phyloP scores from a whole-genome alignment of 2,888 invertebrate genomes.

The Cremastinae sp. region DNA sequence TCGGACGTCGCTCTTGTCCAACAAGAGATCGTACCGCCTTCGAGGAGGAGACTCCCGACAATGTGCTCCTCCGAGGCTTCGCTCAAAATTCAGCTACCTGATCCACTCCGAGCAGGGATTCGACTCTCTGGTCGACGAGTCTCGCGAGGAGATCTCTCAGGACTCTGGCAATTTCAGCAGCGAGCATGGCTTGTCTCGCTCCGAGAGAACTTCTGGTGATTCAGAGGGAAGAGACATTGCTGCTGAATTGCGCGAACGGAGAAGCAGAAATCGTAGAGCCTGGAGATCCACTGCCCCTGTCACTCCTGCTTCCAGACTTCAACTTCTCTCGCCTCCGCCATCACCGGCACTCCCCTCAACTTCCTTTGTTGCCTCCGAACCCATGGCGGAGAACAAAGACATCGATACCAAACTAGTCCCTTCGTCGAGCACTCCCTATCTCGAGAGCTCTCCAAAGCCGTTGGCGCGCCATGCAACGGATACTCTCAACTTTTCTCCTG shows the following conservation, averaged over 20 bases:
- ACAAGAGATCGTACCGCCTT: constrained; percentile 57
- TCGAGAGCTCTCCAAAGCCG: constrained; percentile 13
- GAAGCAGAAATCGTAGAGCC: constrained; percentile 39
- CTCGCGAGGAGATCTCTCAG: constrained; percentile 32
- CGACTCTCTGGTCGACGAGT: constrained; percentile 63
- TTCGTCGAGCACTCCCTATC: constrained; percentile 70
- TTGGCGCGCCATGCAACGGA: constrained; percentile 19
- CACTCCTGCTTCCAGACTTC: constrained; percentile 68
- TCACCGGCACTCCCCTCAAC: constrained; percentile 71
- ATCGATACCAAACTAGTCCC: constrained; percentile 73
- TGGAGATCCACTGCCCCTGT: constrained; percentile 66
- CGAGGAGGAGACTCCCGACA: constrained; percentile 66
- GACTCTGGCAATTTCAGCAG: constrained; percentile 54
- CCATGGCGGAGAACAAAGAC: constrained; percentile 67
- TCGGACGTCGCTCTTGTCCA: constrained; percentile 21
- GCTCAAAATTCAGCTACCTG: constrained; percentile 64
- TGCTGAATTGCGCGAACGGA: constrained; percentile 57
- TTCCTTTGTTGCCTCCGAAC: constrained; percentile 69
- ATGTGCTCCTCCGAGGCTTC: constrained; percentile 61
- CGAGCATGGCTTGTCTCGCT: constrained; percentile 35
- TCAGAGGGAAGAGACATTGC: not conserved
- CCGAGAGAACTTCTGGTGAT: constrained; percentile 43
- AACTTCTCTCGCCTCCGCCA: constrained; percentile 68
- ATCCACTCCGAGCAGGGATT: constrained; percentile 60
- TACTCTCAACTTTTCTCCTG: constrained; percentile 65